These are phyloP conservation scores for Apoda limacodes DNA, from an alignment of 2,888 invertebrate species.

Conservation along the genomic window DNA sequence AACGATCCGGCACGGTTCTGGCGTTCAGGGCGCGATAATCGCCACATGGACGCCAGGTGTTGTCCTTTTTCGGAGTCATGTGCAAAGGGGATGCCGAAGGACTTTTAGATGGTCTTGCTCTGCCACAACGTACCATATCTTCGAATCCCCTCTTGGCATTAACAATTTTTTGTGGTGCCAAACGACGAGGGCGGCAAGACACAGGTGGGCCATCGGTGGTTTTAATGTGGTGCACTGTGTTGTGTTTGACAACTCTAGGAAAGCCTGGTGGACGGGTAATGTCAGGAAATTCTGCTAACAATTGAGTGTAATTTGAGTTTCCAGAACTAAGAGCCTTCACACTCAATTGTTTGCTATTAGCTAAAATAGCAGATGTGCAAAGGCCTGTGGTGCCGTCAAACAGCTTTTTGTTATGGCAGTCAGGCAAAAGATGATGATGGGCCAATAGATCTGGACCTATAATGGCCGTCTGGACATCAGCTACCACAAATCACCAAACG, in stretches of 20 bases:
- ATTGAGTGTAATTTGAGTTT: slow-evolving; percentile 1
- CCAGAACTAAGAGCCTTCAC: no score
- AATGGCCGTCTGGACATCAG: slow-evolving; percentile 12
- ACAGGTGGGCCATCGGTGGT: slow-evolving; percentile 19
- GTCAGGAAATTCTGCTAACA: slow-evolving; percentile 8
- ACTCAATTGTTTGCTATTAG: no score
- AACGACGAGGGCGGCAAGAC: slow-evolving; percentile 20
- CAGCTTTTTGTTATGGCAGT: no score
- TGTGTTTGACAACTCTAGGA: slow-evolving; percentile 8
- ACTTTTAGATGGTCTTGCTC: slow-evolving; percentile 20
- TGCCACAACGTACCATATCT: no score
- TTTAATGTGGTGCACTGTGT: slow-evolving; percentile 14
- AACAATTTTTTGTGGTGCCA: slow-evolving; percentile 20
- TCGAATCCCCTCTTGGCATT: no score
- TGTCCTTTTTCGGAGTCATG: slow-evolving; percentile 22
- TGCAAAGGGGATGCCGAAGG: slow-evolving; percentile 28
- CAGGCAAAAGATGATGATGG: slow-evolving; percentile 13
- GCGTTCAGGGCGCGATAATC: no score
- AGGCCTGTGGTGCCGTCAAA: no score
- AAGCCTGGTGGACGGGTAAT: slow-evolving; percentile 4
- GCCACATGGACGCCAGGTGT: slow-evolving; percentile 29
- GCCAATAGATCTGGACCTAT: slow-evolving; percentile 14
- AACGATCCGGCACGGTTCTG: no score
- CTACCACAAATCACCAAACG: slow-evolving; percentile 11
- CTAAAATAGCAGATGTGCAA: no score